Evolutionary conservation across 2,113 vertebrate genomes (phyloP).

Genomic region (Polyodon spathula): DNA sequence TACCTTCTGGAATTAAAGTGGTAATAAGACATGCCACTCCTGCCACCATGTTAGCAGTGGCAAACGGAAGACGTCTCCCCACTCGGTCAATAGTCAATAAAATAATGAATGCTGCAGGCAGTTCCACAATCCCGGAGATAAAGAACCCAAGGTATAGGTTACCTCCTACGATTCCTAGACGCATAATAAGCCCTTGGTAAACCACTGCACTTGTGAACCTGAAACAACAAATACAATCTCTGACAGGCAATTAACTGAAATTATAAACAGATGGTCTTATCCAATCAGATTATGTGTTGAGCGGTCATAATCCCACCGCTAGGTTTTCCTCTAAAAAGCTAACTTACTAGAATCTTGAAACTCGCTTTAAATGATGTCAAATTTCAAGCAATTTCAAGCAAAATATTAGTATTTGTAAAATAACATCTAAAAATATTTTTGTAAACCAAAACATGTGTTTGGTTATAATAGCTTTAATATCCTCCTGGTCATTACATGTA

Average conservation of each 20-base stretch:
- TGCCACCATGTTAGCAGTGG: conserved; percentile 44
- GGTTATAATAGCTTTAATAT: too few species aligned
- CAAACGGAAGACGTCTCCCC: conserved; percentile 63
- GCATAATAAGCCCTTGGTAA: conserved; percentile 72
- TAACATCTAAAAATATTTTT: too few species aligned
- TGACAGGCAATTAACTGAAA: neutral
- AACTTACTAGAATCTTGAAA: too few species aligned
- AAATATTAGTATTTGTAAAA: too few species aligned
- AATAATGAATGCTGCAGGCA: conserved; percentile 64
- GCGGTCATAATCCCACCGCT: neutral
- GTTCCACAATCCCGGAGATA: conserved; percentile 63
- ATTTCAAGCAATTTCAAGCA: too few species aligned
- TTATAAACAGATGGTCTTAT: neutral
- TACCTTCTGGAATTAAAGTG: conserved; percentile 62
- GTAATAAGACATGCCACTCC: conserved; percentile 56
- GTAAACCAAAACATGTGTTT: too few species aligned
- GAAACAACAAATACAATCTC: neutral
- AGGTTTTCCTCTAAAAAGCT: too few species aligned
- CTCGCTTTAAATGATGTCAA: too few species aligned
- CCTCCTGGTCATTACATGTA: too few species aligned
- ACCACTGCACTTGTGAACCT: conserved; percentile 70
- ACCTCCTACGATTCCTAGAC: conserved; percentile 59
- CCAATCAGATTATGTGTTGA: neutral
- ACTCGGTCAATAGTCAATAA: conserved; percentile 66
- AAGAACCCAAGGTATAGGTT: conserved; percentile 70